These are phyloP conservation scores for Scrobipalpa costella DNA, from an alignment of 2,888 invertebrate genomes.

Conservation along the genomic window DNA sequence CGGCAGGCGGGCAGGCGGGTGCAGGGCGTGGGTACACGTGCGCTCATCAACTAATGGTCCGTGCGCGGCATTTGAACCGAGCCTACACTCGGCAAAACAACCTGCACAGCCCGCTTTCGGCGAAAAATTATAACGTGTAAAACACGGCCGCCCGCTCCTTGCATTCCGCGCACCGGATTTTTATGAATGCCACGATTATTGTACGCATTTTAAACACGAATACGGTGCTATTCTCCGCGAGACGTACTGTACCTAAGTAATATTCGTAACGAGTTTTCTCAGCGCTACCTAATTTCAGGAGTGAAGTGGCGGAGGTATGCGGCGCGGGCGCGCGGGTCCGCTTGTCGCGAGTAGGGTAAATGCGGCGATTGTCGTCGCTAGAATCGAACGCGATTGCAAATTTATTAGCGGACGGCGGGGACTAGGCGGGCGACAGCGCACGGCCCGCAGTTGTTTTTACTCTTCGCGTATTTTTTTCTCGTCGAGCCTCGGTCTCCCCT, in stretches of 20 bases:
- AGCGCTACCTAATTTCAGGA: slow-evolving; percentile 75
- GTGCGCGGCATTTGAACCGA: slow-evolving; percentile 81
- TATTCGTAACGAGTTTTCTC: slow-evolving; percentile 80
- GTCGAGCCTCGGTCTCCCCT: slow-evolving; percentile 77
- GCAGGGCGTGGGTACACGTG: slow-evolving; percentile 52
- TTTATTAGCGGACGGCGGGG: slow-evolving; percentile 72
- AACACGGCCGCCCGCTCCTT: slow-evolving; percentile 76
- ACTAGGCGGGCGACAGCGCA: slow-evolving; percentile 47
- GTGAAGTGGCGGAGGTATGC: slow-evolving; percentile 50
- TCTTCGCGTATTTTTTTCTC: slow-evolving; percentile 79
- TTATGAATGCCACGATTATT: slow-evolving; percentile 79
- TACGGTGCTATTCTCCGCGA: slow-evolving; percentile 75
- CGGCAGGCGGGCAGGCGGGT: slow-evolving; percentile 33
- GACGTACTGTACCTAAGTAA: slow-evolving; percentile 55
- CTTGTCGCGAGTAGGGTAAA: slow-evolving; percentile 52
- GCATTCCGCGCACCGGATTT: slow-evolving; percentile 78
- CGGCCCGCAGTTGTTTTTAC: slow-evolving; percentile 75
- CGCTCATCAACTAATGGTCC: slow-evolving; percentile 82
- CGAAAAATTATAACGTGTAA: slow-evolving; percentile 80
- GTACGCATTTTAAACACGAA: slow-evolving; percentile 81
- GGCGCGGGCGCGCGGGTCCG: slow-evolving; percentile 48
- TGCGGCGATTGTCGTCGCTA: slow-evolving; percentile 53
- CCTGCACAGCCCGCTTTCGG: slow-evolving; percentile 71
- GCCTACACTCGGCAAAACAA: slow-evolving; percentile 77
- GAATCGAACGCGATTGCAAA: slow-evolving; percentile 77